phyloP scores from a whole-genome alignment of 2,113 vertebrate species.

The Caranx ignobilis region DNA sequence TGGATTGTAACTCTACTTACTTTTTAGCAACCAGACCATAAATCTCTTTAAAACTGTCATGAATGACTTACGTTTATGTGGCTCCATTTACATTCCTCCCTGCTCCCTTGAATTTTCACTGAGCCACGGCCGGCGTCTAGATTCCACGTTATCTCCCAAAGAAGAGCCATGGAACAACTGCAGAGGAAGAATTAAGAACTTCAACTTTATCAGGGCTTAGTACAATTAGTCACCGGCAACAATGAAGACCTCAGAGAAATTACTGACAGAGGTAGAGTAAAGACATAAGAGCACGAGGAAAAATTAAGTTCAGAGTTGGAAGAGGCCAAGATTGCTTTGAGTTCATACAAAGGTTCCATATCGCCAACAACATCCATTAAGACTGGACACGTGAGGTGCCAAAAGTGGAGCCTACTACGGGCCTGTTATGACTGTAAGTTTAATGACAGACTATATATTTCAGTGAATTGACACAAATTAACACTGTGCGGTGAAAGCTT shows the following conservation, averaged over 20 bases:
- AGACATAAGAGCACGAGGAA: slow-evolving; percentile 2
- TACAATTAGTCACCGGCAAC: background rate
- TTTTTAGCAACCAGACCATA: background rate
- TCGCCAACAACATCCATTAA: background rate
- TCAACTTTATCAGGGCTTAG: slow-evolving; percentile 4
- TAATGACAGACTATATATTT: background rate
- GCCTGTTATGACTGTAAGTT: background rate
- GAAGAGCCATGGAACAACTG: background rate
- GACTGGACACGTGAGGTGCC: background rate
- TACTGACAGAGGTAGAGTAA: slow-evolving; percentile 2
- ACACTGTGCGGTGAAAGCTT: no score
- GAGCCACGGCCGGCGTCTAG: background rate
- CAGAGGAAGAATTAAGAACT: background rate
- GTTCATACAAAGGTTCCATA: slow-evolving; percentile 22
- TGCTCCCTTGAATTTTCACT: background rate
- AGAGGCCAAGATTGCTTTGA: background rate
- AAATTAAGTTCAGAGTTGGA: background rate
- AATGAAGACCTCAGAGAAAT: background rate
- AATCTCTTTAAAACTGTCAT: background rate
- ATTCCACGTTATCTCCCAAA: background rate
- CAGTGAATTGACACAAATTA: no score
- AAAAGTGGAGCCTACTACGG: background rate
- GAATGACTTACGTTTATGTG: background rate
- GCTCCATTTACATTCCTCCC: background rate
- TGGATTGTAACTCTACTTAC: background rate